phyloP scores from a whole-genome alignment of 35 echinoderm and acorn worm genomes.

The Apostichopus japonicus region DNA sequence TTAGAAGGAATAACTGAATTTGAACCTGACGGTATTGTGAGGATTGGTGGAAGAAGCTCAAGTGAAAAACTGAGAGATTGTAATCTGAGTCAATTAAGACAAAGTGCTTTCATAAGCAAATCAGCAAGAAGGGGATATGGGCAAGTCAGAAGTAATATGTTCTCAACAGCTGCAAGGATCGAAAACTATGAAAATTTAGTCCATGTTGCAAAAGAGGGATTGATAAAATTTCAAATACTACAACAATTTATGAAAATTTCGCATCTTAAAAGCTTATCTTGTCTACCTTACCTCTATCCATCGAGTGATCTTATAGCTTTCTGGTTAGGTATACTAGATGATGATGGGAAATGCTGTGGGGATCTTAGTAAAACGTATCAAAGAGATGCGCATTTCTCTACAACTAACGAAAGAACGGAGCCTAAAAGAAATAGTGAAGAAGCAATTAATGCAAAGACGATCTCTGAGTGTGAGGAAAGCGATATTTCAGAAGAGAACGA shows the following conservation, averaged over 20 bases:
- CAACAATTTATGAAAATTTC: not conserved
- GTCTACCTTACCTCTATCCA: not conserved
- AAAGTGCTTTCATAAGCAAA: not conserved
- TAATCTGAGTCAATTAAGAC: constrained; percentile 21
- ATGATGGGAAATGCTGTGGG: not conserved
- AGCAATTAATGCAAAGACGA: not conserved
- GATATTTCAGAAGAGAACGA: not conserved
- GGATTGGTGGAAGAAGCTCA: constrained; percentile 67
- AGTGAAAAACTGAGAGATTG: constrained; percentile 29
- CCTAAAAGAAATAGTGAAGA: not conserved
- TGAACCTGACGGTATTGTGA: constrained; percentile 50
- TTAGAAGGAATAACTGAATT: constrained; percentile 76
- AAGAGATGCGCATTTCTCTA: not conserved
- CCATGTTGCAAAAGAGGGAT: not conserved
- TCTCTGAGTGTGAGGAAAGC: not conserved
- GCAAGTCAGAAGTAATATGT: not conserved
- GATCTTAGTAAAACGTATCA: not conserved
- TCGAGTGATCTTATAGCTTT: not conserved
- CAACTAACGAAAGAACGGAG: not conserved
- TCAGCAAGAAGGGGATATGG: not conserved
- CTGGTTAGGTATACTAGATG: constrained; percentile 3
- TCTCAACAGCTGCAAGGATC: not conserved
- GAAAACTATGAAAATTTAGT: constrained; percentile 46
- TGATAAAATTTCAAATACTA: not conserved
- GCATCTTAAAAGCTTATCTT: not conserved